Conservation (phyloP, 2,888 invertebrate genomes). For the Harpalus rubripes region DNA sequence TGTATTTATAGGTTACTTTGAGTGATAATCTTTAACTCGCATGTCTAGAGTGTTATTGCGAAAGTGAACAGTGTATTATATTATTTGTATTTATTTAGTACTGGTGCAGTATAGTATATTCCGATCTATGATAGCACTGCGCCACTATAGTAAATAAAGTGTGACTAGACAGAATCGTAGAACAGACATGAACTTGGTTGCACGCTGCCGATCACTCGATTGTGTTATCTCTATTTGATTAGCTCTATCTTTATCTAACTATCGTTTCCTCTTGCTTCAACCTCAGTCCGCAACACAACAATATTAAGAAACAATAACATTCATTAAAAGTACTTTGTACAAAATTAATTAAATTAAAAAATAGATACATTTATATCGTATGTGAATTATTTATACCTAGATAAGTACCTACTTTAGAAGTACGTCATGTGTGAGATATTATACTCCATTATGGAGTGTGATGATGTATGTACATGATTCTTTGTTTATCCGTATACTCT, state of each 20-base stretch:
- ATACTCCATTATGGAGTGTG: constrained; percentile 53
- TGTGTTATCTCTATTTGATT: constrained; percentile 53
- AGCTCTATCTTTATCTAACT: constrained; percentile 34
- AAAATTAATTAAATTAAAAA: constrained; percentile 50
- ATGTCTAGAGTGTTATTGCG: background rate
- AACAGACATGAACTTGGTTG: constrained; percentile 51
- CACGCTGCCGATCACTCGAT: constrained; percentile 52
- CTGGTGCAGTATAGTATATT: constrained; percentile 30
- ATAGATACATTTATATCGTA: constrained; percentile 52
- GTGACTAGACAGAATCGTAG: constrained; percentile 52
- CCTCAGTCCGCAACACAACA: constrained; percentile 53
- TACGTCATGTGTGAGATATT: constrained; percentile 51
- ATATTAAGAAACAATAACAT: constrained; percentile 55
- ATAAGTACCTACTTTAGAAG: constrained; percentile 50
- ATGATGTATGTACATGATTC: constrained; percentile 52
- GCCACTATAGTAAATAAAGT: constrained; percentile 52
- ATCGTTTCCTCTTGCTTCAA: constrained; percentile 39
- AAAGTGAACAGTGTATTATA: background rate
- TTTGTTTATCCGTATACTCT: constrained; percentile 50
- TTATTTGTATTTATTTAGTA: constrained; percentile 21
- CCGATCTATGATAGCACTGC: constrained; percentile 49
- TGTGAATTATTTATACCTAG: constrained; percentile 50
- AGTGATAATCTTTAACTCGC: background rate
- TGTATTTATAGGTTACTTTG: background rate
- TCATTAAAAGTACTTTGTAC: constrained; percentile 59